These are phyloP conservation scores for Gymnoscopelus braueri DNA, from an alignment of 2,797 vertebrate species.

Conservation along the genomic window DNA sequence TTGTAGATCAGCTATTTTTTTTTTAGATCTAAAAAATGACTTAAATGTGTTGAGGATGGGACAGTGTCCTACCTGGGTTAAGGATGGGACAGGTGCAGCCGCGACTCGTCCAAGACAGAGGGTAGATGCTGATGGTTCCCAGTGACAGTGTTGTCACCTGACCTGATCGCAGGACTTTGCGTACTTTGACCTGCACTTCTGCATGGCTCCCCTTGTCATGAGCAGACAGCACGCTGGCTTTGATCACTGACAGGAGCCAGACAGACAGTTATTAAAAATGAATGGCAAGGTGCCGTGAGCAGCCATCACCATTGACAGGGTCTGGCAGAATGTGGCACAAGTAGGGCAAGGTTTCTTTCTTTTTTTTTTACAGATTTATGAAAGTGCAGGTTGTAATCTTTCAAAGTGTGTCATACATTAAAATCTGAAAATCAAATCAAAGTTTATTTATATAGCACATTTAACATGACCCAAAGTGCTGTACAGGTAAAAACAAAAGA, in stretches of 20 bases:
- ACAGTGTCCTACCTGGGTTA: constrained; percentile 84
- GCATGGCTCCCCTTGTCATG: constrained; percentile 92
- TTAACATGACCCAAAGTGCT: no score
- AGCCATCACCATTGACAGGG: no score
- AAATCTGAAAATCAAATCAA: no score
- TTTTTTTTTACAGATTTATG: no score
- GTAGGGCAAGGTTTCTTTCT: no score
- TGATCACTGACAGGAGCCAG: constrained; percentile 81
- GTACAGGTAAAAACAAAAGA: no score
- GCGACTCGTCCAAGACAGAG: constrained; percentile 90
- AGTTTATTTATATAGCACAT: no score
- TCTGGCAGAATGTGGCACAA: no score
- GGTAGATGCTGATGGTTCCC: constrained; percentile 86
- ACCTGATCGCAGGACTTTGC: constrained; percentile 85
- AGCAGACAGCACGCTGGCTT: constrained; percentile 88
- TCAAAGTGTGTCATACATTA: no score
- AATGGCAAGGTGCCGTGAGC: neutral
- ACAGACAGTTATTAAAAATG: constrained; percentile 10
- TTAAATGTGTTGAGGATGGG: constrained; percentile 54
- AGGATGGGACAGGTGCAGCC: constrained; percentile 93
- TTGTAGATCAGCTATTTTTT: no score
- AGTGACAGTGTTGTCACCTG: constrained; percentile 73
- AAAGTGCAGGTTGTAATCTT: no score
- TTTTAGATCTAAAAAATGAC: no score
- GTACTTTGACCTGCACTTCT: constrained; percentile 89